These are phyloP conservation scores for Vombatus ursinus DNA, from an alignment of 2,113 vertebrate species.

Conservation along the genomic window DNA sequence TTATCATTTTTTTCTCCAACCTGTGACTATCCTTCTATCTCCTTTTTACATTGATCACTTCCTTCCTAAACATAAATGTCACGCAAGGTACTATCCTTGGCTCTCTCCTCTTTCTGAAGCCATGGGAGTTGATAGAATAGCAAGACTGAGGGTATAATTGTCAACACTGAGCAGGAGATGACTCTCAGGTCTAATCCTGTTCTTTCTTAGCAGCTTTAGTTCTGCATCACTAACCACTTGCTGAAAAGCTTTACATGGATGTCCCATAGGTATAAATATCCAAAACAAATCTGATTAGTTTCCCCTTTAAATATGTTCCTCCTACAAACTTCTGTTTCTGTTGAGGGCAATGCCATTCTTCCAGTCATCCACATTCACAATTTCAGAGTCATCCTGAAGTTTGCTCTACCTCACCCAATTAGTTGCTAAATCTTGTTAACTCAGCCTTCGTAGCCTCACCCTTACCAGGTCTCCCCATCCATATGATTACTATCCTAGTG, in stretches of 20 bases:
- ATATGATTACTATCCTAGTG: not conserved
- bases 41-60: not conserved
- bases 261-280: not conserved
- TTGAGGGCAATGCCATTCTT: not conserved
- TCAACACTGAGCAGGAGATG: not conserved
- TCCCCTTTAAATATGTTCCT: not conserved
- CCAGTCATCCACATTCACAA: not conserved
- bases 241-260: not conserved
- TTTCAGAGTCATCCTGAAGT: not conserved
- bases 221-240: not conserved
- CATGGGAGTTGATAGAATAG: not conserved
- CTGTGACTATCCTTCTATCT: not conserved
- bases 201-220: not conserved
- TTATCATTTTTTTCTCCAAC: not conserved
- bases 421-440: not conserved
- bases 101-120: not conserved
- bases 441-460: not conserved
- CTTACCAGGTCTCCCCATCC: not conserved
- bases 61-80: not conserved
- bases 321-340: not conserved
- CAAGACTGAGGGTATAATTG: not conserved
- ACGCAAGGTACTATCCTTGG: not conserved
- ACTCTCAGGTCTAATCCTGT: not conserved
- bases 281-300: not conserved
- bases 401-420: not conserved